These are phyloP conservation scores for Pomacea maculata DNA, from an alignment of 1,140 invertebrate species.

Conservation along the genomic window DNA sequence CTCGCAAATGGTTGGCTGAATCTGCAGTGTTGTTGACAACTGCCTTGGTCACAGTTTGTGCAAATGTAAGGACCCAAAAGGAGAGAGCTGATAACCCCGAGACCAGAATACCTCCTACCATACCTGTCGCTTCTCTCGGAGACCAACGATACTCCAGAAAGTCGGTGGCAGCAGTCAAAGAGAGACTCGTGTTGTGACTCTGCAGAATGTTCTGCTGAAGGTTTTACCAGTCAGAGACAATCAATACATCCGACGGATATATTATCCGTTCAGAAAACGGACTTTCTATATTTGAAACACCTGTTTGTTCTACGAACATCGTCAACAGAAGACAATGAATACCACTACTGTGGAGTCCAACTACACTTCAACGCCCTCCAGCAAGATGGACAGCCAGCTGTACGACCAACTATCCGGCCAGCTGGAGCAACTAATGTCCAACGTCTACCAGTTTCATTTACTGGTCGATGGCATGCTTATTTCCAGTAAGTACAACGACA, in stretches of 20 bases:
- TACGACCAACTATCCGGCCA: background rate
- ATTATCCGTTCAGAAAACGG: background rate
- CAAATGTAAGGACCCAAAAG: too few relatives aligned
- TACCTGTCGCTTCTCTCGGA: too few relatives aligned
- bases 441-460: constrained; percentile 40
- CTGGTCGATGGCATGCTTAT: constrained; percentile 38
- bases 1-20: too few relatives aligned
- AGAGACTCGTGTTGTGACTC: too few relatives aligned
- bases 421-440: constrained; percentile 13
- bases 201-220: too few relatives aligned
- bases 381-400: background rate
- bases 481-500: constrained; percentile 32
- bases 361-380: too few relatives aligned
- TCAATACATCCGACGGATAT: background rate
- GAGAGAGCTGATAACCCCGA: too few relatives aligned
- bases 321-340: background rate
- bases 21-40: too few relatives aligned
- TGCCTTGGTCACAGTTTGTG: too few relatives aligned
- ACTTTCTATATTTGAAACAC: background rate
- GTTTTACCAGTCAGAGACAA: background rate
- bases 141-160: background rate
- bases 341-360: background rate
- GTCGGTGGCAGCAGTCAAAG: background rate
- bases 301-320: background rate
- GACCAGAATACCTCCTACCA: too few relatives aligned